A percentile compares a stretch with the other conserved stretches of the same genome.
phyloP scores from a whole-genome alignment of 1,140 invertebrate genomes.

The Drosophila subpulchrella region DNA sequence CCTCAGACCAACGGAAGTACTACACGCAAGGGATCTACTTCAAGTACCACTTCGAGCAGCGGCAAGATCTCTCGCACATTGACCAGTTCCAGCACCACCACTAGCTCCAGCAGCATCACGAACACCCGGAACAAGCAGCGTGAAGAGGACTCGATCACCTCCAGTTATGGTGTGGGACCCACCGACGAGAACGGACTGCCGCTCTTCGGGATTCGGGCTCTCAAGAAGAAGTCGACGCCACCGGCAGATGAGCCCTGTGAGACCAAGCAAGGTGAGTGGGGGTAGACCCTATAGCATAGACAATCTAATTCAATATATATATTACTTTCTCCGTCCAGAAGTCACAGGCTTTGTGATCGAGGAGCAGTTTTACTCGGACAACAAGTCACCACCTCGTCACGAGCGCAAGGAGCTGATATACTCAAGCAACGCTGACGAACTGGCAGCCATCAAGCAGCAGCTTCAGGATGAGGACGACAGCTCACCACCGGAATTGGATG shows the following conservation, averaged over 20 bases:
- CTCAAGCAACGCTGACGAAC: conserved; percentile 87
- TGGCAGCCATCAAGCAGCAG: conserved; percentile 83
- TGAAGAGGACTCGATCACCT: conserved; percentile 87
- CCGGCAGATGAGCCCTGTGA: conserved; percentile 66
- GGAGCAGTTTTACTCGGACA: conserved; percentile 88
- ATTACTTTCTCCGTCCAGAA: conserved; percentile 58
- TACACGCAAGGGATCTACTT: conserved; percentile 44
- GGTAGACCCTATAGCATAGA: not conserved
- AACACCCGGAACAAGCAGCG: conserved; percentile 76
- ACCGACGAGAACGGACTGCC: conserved; percentile 91
- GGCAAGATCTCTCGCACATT: conserved; percentile 45
- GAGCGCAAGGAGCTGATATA: conserved; percentile 88
- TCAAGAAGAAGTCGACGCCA: conserved; percentile 87
- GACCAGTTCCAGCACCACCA: conserved; percentile 49
- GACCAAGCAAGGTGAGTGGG: conserved; percentile 85
- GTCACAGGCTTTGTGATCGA: conserved; percentile 88
- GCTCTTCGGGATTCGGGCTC: conserved; percentile 90
- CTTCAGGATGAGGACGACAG: conserved; percentile 36
- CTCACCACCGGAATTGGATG: conserved; percentile 46
- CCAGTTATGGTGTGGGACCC: conserved; percentile 92
- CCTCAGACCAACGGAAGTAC: conserved; percentile 23
- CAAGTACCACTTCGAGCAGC: conserved; percentile 46
- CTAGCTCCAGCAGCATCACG: conserved; percentile 79
- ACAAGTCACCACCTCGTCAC: conserved; percentile 88
- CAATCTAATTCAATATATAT: not conserved